phyloP scores from a whole-genome alignment of 2,113 vertebrate species.

The Caranx ignobilis region DNA sequence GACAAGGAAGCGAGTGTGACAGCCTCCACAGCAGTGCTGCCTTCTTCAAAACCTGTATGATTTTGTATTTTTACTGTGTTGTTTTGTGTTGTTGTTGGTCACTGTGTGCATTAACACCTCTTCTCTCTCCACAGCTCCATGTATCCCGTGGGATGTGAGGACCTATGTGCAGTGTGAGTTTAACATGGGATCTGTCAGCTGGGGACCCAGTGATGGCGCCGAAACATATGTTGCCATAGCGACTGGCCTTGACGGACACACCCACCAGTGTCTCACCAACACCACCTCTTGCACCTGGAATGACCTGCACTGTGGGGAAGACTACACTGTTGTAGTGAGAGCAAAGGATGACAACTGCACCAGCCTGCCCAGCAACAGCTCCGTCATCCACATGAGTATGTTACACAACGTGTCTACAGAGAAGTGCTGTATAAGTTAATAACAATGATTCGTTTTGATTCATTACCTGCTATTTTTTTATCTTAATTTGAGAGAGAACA shows the following conservation, averaged over 20 bases:
- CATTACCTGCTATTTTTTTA: too few relatives aligned
- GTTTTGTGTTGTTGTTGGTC: not conserved
- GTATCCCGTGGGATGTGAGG: constrained; percentile 39
- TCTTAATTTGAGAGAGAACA: too few relatives aligned
- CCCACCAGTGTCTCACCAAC: constrained; percentile 62
- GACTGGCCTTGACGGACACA: constrained; percentile 47
- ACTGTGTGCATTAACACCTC: not conserved
- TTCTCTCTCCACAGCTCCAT: constrained; percentile 56
- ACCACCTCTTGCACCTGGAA: constrained; percentile 74
- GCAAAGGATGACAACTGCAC: constrained; percentile 67
- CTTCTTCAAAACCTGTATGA: constrained; percentile 63
- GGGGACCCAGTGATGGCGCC: constrained; percentile 64
- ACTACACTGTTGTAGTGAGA: constrained; percentile 72
- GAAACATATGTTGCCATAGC: constrained; percentile 51
- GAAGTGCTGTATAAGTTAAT: not conserved
- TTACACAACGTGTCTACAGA: not conserved
- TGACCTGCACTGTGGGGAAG: constrained; percentile 78
- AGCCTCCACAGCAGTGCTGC: constrained; percentile 57
- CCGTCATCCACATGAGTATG: constrained; percentile 74
- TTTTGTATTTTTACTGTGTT: not conserved
- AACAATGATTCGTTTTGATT: not conserved
- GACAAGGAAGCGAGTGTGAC: constrained; percentile 52
- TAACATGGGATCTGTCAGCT: constrained; percentile 54
- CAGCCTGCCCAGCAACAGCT: constrained; percentile 70
- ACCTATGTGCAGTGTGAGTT: constrained; percentile 52